Evolutionary conservation across 2,888 invertebrate genomes (phyloP).

Genomic region (Macrophya alboannulata): DNA sequence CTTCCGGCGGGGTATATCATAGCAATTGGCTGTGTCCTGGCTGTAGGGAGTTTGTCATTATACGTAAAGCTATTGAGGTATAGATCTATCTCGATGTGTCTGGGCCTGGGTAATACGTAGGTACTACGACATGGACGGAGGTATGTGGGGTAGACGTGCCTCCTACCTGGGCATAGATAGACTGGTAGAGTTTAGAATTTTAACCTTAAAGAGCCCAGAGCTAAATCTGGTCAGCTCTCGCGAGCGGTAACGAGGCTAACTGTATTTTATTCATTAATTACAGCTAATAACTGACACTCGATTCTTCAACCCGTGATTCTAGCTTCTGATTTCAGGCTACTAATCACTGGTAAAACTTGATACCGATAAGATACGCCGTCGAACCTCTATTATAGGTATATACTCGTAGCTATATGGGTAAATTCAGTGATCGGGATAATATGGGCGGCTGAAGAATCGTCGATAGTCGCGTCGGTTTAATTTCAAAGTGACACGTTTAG

Average conservation of each 20-base stretch:
- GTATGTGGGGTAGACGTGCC: background rate
- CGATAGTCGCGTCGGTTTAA: background rate
- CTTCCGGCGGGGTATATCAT: slow-evolving; percentile 38
- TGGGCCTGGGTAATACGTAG: background rate
- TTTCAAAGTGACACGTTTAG: slow-evolving; percentile 41
- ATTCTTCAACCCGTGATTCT: slow-evolving; percentile 12
- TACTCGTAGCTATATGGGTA: background rate
- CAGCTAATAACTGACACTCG: slow-evolving; percentile 55
- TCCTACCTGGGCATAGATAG: background rate
- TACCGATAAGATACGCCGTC: slow-evolving; percentile 29
- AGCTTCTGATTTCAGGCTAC: slow-evolving; percentile 42
- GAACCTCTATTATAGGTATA: background rate
- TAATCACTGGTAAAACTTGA: slow-evolving; percentile 38
- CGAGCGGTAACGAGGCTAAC: slow-evolving; percentile 51
- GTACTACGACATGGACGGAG: slow-evolving; percentile 16
- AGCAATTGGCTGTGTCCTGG: slow-evolving; percentile 27
- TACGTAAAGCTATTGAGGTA: background rate
- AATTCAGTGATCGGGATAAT: background rate
- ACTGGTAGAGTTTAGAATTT: slow-evolving; percentile 25
- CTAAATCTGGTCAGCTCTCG: slow-evolving; percentile 28
- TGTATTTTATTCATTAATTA: slow-evolving; percentile 54
- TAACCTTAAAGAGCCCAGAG: slow-evolving; percentile 40
- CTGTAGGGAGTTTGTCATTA: slow-evolving; percentile 35
- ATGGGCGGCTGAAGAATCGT: background rate
- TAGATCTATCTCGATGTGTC: background rate